Evolutionary conservation across 2,113 vertebrate genomes (phyloP), one percentile per base, ranked within the genome.

Genomic region (Scopus umbretta): DNA sequence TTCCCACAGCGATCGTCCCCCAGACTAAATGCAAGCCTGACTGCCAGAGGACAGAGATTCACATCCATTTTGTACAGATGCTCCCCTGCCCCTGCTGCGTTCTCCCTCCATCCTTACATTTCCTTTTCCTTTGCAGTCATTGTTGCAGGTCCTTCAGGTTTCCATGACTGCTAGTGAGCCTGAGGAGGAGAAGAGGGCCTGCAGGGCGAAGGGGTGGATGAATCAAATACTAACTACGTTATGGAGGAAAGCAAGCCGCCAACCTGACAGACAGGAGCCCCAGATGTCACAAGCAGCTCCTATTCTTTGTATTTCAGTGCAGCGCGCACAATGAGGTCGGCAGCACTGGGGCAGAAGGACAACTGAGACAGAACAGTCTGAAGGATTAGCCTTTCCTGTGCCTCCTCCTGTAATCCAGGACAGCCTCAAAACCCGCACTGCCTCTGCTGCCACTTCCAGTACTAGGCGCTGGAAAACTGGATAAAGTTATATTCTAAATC

Each of bases 251-350:
- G 26, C 18, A 38, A 83, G 36, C 11, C 75, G 68, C 71, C 36
- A 20, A 2, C 4, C 18, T 27, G n/a, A 16, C 8, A 18, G 58
- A n/a, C 21, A 30, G 52, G 11, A 74, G 56, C n/a, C 55, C 42
- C 68, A 58, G 56, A 0, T 18, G 16, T 11, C 40, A 19, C 73
- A 62, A 53, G 26, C 17, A 29, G 27, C 14, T 3, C 29, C 2
- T 15, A 4, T 19, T 56, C 45, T 45, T 30, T 50, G 9, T 16
- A 2, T 38, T 16, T 10, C 0, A 0, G 36, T 13, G 21, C 62
- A 61, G 3, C 3, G 29, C 2, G 13, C 58, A 27, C 40, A 25
- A 17, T 20, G 4, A 74, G 43, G 34, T 38, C 6, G n/a, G 34
- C 52, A 67, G 55, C 65, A 78, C 68, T 23, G 30, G 36, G 52